These are phyloP conservation scores for Florisuga fusca DNA, from an alignment of 2,797 vertebrate species.

Conservation along the genomic window DNA sequence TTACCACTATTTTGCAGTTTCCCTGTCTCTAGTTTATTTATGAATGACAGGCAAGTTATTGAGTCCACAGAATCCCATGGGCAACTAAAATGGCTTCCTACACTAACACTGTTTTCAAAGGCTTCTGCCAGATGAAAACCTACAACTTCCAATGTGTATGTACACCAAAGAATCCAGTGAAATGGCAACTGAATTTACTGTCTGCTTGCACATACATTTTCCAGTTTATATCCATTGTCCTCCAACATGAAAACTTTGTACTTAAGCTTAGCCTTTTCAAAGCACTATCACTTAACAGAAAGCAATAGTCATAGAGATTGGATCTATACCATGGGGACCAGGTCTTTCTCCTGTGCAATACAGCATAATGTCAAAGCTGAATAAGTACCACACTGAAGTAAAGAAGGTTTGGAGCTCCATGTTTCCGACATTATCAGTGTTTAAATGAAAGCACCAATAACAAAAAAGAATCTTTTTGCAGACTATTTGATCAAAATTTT, in stretches of 20 bases:
- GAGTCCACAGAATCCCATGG: not conserved
- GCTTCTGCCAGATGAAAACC: not conserved
- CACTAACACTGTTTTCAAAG: not conserved
- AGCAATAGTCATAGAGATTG: not conserved
- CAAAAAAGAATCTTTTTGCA: not conserved
- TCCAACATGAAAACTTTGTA: not conserved
- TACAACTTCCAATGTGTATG: not conserved
- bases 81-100: not conserved
- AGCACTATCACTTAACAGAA: not conserved
- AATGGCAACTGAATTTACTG: not conserved
- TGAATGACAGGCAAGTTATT: not conserved
- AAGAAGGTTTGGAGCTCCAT: not conserved
- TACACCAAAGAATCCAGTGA: not conserved
- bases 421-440: not conserved
- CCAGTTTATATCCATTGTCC: not conserved
- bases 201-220: not conserved
- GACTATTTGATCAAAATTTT: not conserved
- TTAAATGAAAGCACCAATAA: slow-evolving; percentile 18
- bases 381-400: not conserved
- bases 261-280: not conserved
- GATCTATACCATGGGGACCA: not conserved
- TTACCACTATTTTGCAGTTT: not conserved
- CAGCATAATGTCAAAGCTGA: slow-evolving; percentile 24
- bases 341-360: not conserved
- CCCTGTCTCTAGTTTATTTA: not conserved